Evolutionary conservation across 2,113 vertebrate species (phyloP).

Genomic region (Corvus hawaiiensis): DNA sequence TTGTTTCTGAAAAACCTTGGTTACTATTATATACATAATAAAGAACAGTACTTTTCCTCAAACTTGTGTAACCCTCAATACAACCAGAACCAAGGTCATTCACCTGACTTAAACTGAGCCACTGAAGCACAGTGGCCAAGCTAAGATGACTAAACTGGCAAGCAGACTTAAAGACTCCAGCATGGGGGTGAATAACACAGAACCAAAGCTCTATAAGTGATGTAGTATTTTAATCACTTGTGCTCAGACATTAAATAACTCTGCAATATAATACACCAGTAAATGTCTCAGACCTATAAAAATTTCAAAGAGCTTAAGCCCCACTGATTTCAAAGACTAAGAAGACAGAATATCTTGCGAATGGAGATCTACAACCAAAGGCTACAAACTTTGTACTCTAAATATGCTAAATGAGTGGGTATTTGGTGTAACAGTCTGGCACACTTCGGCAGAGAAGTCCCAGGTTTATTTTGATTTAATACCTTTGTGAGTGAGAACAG

Average conservation of each 20-base stretch:
- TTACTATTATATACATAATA: neutral
- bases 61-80: neutral
- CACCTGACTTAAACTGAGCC: neutral
- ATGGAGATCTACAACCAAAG: neutral
- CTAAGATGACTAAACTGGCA: neutral
- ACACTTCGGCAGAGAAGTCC: neutral
- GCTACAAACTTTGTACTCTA: neutral
- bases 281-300: neutral
- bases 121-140: neutral
- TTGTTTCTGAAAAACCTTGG: neutral
- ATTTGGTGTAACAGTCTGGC: neutral
- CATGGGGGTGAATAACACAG: neutral
- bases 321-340: neutral
- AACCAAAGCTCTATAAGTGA: neutral
- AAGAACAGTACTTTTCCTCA: neutral
- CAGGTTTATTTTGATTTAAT: neutral
- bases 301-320: neutral
- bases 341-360: neutral
- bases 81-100: neutral
- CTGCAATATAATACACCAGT: neutral
- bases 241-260: neutral
- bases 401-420: neutral
- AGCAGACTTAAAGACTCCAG: neutral
- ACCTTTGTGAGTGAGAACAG: neutral
- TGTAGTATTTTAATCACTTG: neutral